Conservation (phyloP, 2,113 vertebrate species). For the Parus major region DNA sequence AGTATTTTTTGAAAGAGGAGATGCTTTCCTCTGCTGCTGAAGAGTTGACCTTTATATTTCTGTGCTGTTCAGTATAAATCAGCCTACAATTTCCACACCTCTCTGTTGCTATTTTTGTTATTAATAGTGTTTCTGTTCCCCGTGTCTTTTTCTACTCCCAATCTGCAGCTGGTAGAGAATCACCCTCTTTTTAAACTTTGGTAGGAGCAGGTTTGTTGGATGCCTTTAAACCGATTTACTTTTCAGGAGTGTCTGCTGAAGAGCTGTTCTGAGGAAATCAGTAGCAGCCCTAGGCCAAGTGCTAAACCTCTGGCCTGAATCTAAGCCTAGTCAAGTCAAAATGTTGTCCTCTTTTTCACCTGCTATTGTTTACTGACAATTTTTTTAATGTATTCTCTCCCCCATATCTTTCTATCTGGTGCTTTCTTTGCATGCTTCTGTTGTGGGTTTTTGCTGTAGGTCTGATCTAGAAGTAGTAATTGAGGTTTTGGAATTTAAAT, state of each 20-base stretch:
- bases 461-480: not conserved
- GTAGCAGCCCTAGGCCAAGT: not conserved
- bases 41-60: not conserved
- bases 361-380: not conserved
- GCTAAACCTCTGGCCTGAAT: not conserved
- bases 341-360: not conserved
- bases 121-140: not conserved
- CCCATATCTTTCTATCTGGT: not conserved
- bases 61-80: not conserved
- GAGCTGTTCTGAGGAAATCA: not conserved
- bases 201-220: not conserved
- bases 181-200: not conserved
- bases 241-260: not conserved
- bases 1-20: not conserved
- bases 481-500: not conserved
- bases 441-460: not conserved
- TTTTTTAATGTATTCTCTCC: not conserved
- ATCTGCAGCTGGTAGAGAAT: not conserved
- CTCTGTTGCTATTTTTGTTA: not conserved
- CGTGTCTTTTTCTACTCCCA: not conserved
- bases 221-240: not conserved
- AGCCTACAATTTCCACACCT: not conserved
- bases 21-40: not conserved
- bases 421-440: not conserved
- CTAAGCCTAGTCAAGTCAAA: not conserved